phyloP scores from a whole-genome alignment of 2,888 invertebrate genomes.

The Drosophila siamana region DNA sequence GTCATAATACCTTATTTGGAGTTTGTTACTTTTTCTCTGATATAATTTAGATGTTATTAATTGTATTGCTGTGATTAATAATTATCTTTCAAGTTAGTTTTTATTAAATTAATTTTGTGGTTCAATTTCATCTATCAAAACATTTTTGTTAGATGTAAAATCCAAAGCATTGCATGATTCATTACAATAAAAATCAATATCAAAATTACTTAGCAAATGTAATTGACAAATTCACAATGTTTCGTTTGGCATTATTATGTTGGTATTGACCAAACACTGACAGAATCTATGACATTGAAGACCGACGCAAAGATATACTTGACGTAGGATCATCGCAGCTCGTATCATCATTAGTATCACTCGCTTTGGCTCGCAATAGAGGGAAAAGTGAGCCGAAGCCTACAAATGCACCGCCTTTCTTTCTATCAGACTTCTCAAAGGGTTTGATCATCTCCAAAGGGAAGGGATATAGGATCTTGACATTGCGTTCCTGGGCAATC shows the following conservation, averaged over 20 bases:
- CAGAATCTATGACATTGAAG: too few species aligned
- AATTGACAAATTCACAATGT: too few species aligned
- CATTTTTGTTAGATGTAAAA: neutral
- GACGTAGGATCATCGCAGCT: neutral
- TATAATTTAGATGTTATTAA: too few species aligned
- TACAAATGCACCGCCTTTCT: neutral
- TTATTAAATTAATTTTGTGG: neutral
- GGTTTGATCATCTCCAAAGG: slow-evolving; percentile 70
- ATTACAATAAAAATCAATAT: neutral
- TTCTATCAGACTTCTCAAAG: slow-evolving; percentile 7
- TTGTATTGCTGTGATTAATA: neutral
- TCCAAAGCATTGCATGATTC: neutral
- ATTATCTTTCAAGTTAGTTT: neutral
- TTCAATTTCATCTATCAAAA: neutral
- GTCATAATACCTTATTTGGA: too few species aligned
- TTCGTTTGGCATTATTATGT: too few species aligned
- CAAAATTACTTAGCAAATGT: too few species aligned
- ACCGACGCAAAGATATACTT: neutral
- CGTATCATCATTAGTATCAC: neutral
- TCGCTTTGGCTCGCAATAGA: neutral
- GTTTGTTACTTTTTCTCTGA: too few species aligned
- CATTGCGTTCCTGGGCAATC: slow-evolving; percentile 69
- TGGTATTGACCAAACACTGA: too few species aligned
- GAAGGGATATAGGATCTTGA: slow-evolving; percentile 73
- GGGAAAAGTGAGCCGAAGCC: slow-evolving; percentile 3